These are phyloP conservation scores for Thymelicus lineola DNA, from an alignment of 2,888 invertebrate species.

Conservation along the genomic window DNA sequence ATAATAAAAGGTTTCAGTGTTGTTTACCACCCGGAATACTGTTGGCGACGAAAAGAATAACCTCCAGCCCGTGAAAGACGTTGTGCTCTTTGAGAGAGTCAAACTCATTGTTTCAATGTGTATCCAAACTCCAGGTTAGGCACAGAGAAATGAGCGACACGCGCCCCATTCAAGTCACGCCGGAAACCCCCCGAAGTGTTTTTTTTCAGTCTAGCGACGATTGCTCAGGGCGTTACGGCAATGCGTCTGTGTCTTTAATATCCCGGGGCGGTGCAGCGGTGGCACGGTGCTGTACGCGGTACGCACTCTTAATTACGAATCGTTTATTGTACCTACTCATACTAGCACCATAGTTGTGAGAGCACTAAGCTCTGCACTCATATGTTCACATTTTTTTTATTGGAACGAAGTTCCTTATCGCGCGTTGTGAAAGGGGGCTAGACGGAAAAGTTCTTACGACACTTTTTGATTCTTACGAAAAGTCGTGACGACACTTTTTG, in stretches of 20 bases:
- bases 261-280: not conserved
- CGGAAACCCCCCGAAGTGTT: conserved; percentile 16
- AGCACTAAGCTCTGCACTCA: not conserved
- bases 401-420: too few relatives aligned
- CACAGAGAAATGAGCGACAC: conserved; percentile 25
- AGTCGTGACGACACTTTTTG: too few relatives aligned
- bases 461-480: too few relatives aligned
- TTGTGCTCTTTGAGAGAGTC: conserved; percentile 10
- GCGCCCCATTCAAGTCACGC: conserved; percentile 3
- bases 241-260: conserved; percentile 15
- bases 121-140: conserved; percentile 20
- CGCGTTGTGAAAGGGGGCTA: too few relatives aligned
- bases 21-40: too few relatives aligned
- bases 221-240: conserved; percentile 14
- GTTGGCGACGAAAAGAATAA: not conserved
- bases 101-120: conserved; percentile 5
- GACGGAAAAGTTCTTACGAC: too few relatives aligned
- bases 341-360: not conserved
- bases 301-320: conserved; percentile 22
- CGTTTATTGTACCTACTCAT: conserved; percentile 7
- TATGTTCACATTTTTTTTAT: too few relatives aligned
- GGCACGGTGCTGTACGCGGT: not conserved
- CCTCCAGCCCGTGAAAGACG: not conserved
- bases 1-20: too few relatives aligned
- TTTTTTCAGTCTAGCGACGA: conserved; percentile 24